Base-by-base conservation (phyloP, 2,888 invertebrate genomes). In the Theretra japonica region DNA sequence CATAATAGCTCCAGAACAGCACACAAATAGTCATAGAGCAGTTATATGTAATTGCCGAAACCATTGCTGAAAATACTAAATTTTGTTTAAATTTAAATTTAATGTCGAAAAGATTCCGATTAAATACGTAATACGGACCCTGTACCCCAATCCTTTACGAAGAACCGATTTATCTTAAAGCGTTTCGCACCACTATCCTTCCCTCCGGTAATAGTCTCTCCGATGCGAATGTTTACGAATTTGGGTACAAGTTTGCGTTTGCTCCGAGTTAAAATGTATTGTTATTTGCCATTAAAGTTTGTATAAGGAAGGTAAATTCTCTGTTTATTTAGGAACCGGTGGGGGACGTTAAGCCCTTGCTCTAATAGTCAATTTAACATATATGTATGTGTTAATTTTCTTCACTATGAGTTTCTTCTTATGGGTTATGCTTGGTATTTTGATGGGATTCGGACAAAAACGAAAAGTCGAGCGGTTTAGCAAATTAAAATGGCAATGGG, bases 141-240 rank as follows among this genome's bases (percentile, higher is more conserved):
- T 15, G 15, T 41, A 21, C 21, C 4, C 62, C 5, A 21, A 41
- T 62, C 62, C 15, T 62, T 41, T 62, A 62, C 33, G 62, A 62
- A 62, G 41, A 62, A 62, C 33, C 62, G 15, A 62, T 62, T 71
- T 72, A 73, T 62, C 69, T 30, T 33, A 28, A 15, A 62, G 41
- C 33, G 62, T 62, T 62, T n/a, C 41, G 21, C 15, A n/a, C 62
- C 62, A 62, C 33, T 62, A 41, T 62, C 41, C 62, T 41, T 62
- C 21, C 33, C 21, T 62, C 33, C 21, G 33, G 41, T 41, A 62
- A 62, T 62, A 62, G 60, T 60, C 60, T 59, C 60, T 62, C 33
- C 62, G 41, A 62, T 62, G 62, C n/a, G 62, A 62, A 62, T 62
- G 41, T 62, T 62, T 62, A 62, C 62, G 62, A 41, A 41, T 62